These are phyloP conservation scores for Pedionomus torquatus DNA, from an alignment of 2,113 vertebrate genomes.

Conservation along the genomic window DNA sequence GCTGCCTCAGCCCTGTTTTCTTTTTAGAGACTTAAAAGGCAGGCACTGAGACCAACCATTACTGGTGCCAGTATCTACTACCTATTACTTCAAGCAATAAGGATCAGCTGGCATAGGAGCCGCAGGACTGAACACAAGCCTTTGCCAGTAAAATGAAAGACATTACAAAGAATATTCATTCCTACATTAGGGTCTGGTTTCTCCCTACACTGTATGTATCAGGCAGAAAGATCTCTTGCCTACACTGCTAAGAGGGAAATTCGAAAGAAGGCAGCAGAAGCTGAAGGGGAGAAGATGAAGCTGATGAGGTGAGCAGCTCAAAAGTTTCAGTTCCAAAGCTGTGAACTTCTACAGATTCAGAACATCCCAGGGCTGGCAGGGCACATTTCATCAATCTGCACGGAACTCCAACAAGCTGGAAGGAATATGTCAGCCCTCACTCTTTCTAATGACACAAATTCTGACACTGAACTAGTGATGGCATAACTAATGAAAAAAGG, in stretches of 20 bases:
- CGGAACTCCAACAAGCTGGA: not conserved
- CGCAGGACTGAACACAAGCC: not conserved
- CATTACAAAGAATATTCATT: not conserved
- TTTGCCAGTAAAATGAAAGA: not conserved
- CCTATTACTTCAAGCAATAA: not conserved
- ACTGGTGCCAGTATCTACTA: not conserved
- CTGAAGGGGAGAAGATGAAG: not conserved
- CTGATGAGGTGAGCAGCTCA: not conserved
- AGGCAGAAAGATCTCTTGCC: not conserved
- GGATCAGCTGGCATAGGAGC: not conserved
- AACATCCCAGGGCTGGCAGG: not conserved
- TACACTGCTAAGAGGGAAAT: not conserved
- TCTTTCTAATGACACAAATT: not conserved
- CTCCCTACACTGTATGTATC: not conserved
- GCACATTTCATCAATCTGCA: not conserved
- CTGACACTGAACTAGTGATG: not conserved
- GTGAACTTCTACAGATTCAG: not conserved
- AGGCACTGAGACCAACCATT: not conserved
- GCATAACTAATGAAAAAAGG: not conserved
- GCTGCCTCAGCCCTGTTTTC: not conserved
- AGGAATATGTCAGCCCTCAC: not conserved
- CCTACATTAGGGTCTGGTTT: not conserved
- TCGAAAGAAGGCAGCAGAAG: not conserved
- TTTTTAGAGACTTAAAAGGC: not conserved
- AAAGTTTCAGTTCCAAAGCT: not conserved